Evolutionary conservation across 2,797 vertebrate species (phyloP), one percentile per base, ranked within the genome.

Genomic region (Parauchenoglanis ngamensis): DNA sequence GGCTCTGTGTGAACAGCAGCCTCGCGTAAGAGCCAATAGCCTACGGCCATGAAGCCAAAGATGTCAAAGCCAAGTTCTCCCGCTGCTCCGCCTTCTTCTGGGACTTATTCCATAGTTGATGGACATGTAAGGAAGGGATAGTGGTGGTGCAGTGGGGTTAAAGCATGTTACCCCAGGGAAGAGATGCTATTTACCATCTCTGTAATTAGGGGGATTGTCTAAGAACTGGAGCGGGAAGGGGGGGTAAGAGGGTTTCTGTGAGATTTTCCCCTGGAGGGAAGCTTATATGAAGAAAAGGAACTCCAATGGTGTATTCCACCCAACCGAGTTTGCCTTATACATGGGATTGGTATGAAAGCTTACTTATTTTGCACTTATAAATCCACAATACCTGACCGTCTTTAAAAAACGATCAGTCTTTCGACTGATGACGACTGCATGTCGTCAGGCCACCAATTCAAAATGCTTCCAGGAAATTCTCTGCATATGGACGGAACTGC

Each of bases 61-160:
- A 88, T 89, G 92, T 93, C 91, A 91, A 85, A 63, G 81, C 23
- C 49, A 23, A 86, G 49, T 75, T 83, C 70, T 92, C 73, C 84
- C 83, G 83, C 85, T 87, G 87, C 84, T 65, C 81, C 87, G 49
- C 82, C 87, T 83, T 93, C 92, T 93, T 94, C 87, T 89, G 25
- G 61, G 86, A 88, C 57, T 93, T 91, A 94, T 91, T 92, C 89
- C 77, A 68, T 68, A 88, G 81, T 88, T 95, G 94, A 95, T 89
- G 89, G 90, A 93, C 93, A 89, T 90, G 90, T 92, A 88, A 90
- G 86, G 85, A 90, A 88, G 91, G 88, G 85, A 90, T 90, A 84
- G 80, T 2, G 67, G 7, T 80, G 87, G 87, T 83, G 83, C 68
- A 86, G 70, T 40, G 59, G 49, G 85, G 84, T 77, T 87, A 83